Conservation (phyloP, 2,888 invertebrate genomes). For the Oasisia sp. region DNA sequence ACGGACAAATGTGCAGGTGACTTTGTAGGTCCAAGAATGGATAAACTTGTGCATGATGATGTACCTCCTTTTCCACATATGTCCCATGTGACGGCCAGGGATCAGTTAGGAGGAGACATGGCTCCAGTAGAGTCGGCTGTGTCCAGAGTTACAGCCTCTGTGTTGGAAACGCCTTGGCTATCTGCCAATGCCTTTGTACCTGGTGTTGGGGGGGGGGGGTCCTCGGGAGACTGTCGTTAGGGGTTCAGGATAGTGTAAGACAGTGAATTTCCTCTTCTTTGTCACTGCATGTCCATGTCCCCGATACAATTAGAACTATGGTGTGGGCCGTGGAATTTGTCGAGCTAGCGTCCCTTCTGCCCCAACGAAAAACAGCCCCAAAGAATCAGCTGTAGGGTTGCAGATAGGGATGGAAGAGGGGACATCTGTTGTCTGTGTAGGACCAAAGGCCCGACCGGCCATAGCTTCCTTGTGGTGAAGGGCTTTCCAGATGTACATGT, state of each 20-base stretch:
- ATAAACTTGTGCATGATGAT: too few species aligned
- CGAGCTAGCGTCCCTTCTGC: neutral
- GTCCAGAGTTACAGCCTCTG: neutral
- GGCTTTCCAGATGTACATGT: neutral
- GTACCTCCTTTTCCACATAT: too few species aligned
- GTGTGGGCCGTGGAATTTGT: neutral
- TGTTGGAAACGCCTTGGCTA: neutral
- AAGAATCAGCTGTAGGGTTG: neutral
- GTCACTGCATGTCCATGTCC: neutral
- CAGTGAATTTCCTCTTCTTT: neutral
- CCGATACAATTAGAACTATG: neutral
- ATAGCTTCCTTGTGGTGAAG: neutral
- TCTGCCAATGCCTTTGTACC: neutral
- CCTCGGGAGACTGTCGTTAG: neutral
- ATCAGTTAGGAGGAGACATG: too few species aligned
- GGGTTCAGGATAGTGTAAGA: neutral
- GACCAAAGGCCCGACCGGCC: neutral
- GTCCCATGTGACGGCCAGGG: too few species aligned
- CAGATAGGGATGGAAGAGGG: neutral
- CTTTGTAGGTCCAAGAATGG: too few species aligned
- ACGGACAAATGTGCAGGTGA: too few species aligned
- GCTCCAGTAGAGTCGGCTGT: too few species aligned
- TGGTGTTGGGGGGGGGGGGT: neutral
- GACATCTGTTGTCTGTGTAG: too few species aligned
- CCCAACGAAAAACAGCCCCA: neutral